These are phyloP conservation scores for Asbolus verrucosus DNA, from an alignment of 1,140 invertebrate species.

Conservation along the genomic window DNA sequence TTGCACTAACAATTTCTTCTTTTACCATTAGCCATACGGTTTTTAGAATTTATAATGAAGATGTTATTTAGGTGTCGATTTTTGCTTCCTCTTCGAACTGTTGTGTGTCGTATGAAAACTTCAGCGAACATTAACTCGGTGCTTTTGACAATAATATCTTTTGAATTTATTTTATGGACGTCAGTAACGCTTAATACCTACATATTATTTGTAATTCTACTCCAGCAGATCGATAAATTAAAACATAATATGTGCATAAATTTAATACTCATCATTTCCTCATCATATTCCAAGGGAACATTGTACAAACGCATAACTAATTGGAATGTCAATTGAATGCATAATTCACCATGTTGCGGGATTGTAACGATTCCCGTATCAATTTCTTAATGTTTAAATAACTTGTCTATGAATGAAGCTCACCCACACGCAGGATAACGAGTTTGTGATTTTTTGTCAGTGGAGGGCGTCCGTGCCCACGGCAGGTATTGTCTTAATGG, in stretches of 20 bases:
- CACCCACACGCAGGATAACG: slow-evolving; percentile 42
- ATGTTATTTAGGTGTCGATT: no score
- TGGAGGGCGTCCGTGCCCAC: slow-evolving; percentile 45
- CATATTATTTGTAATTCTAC: no score
- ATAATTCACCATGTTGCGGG: slow-evolving; percentile 5
- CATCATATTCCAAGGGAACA: no score
- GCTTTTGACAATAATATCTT: background rate
- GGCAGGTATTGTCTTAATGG: slow-evolving; percentile 50
- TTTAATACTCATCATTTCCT: slow-evolving; percentile 3
- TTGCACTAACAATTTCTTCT: no score
- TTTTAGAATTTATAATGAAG: no score
- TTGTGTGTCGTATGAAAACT: background rate
- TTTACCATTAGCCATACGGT: no score
- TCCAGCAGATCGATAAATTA: no score
- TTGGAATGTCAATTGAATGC: slow-evolving; percentile 13
- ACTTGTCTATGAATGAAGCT: slow-evolving; percentile 37
- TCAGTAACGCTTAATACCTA: no score
- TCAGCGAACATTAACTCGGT: background rate
- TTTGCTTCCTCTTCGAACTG: no score
- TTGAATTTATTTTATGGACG: no score
- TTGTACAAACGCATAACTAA: background rate
- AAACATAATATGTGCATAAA: slow-evolving; percentile 8
- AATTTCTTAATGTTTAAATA: slow-evolving; percentile 24
- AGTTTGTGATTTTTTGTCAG: slow-evolving; percentile 44
- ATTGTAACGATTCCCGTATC: slow-evolving; percentile 18